Evolutionary conservation across 2,888 invertebrate genomes (phyloP), one percentile per base, ranked within the genome.

Genomic region (Drosophila rellima): DNA sequence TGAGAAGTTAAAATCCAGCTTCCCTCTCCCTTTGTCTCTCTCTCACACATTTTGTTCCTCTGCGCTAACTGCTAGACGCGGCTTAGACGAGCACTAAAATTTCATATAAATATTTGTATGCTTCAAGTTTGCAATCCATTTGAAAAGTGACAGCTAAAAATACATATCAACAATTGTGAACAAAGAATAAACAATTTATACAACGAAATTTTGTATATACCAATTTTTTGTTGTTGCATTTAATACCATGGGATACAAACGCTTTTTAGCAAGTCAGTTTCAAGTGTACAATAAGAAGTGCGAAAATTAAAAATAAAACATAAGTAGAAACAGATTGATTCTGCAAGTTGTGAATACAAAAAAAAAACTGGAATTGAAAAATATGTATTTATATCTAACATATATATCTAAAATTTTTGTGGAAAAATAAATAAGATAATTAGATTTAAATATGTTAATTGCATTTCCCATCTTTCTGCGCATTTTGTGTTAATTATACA

Each of bases 121-220:
- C 52, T 54, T 20, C 20, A 72, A 73, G 52, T 60, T 74, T 56
- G 59, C 52, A 62, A 78, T 68, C 56, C 55, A 67, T 59, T 65
- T 62, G 59, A 47, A 74, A 75, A 78, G 78, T 78, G 54, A 54
- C 47, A 47, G 75, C 74, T 56, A 74, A 47, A 63, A 78, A 75
- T 62, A 74, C 60, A 64, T 33, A 67, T 55, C 45, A 73, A 63
- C 50, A 74, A 63, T 74, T 78, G 74, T 63, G 74, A 63, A 78
- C 78, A 74, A 75, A 74, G 69, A 66, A 61, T 35, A 66, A 72
- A 57, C 37, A 45, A 62, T 62, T 56, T 54, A 57, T 56, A 52
- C 35, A 72, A 73, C 39, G 29, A 52, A 42, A 37, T 70, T 40
- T 63, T 52, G 51, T 52, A 33, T 60, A 33, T 60, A 63, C 54